Base-by-base conservation (phyloP, 2,888 invertebrate genomes). In the Ophonus ardosiacus region DNA sequence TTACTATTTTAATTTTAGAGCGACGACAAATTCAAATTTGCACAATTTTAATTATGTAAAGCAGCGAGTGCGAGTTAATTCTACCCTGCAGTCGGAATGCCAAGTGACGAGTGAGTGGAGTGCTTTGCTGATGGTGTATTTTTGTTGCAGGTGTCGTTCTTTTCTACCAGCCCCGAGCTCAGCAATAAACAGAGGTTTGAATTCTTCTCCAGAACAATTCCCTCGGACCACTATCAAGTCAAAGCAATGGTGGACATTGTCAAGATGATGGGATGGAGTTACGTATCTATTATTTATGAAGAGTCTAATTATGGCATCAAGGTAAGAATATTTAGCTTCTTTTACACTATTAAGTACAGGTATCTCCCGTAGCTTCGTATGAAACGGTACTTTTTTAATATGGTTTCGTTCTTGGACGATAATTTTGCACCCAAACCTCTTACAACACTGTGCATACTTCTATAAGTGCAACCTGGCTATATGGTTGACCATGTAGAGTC, bases 251-350 rank as follows among this genome's bases (percentile, higher is more conserved):
- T 98, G 18, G 97, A 98, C 90, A 97, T 98, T 87, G 96, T 98
- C 15, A 94, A 94, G 88, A 93, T 93, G 87, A 94, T 98, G 92
- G 94, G 95, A 74, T 98, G 98, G 98, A 97, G 96, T 86, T 98
- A 98, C 91, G 96, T 98, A 18, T 98, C 98, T 80, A 97, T 98
- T 88, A 96, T 98, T 87, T 98, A 98, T 90, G 98, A 98, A 91
- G 98, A 98, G 91, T 98, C 98, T 85, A 98, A 97, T 92, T 98
- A 98, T 89, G 98, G 98, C 7, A 97, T 98, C 86, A 97, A 98
- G 95, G 98, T 97, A 89, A 90, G 91, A 65, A 10, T 21, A 21
- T 13, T 51, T n/a, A 43, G 21, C 51, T 56, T 51, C 43, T 43
- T 17, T 24, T 24, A 24, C 3, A 24, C 24, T 24, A n/a, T n/a